Percentiles rank a stretch among this genome's conserved stretches.
Conservation (phyloP, 1,140 invertebrate genomes). For the Drosophila lowei region DNA sequence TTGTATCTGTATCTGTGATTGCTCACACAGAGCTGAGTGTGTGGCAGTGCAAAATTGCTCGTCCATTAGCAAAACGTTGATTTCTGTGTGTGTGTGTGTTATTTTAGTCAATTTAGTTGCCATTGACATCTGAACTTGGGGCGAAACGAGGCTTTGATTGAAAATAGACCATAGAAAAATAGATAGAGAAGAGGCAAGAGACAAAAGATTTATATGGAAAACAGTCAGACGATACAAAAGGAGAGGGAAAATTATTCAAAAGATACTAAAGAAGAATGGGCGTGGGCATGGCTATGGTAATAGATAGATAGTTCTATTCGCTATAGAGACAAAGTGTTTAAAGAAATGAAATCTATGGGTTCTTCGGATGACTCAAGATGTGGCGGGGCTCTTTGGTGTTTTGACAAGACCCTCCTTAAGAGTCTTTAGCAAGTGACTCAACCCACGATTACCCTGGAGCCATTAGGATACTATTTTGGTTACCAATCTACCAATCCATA, state of each 20-base stretch:
- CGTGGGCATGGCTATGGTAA: background rate
- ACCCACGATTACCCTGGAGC: slow-evolving; percentile 25
- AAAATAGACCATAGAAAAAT: slow-evolving; percentile 51
- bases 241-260: background rate
- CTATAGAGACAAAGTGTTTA: background rate
- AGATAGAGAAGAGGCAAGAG: slow-evolving; percentile 3
- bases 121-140: slow-evolving; percentile 79
- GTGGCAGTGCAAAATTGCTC: slow-evolving; percentile 57
- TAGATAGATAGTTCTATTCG: slow-evolving; percentile 30
- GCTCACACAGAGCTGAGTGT: background rate
- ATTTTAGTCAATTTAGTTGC: slow-evolving; percentile 66
- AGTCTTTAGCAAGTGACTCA: slow-evolving; percentile 22
- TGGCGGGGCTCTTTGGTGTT: slow-evolving; percentile 22
- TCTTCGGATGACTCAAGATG: slow-evolving; percentile 28
- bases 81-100: slow-evolving; percentile 31
- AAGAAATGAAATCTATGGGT: slow-evolving; percentile 15
- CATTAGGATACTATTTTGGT: slow-evolving; percentile 34
- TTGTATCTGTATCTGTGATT: slow-evolving; percentile 43
- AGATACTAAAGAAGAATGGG: slow-evolving; percentile 11
- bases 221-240: background rate
- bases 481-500: background rate
- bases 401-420: slow-evolving; percentile 15
- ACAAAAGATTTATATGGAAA: slow-evolving; percentile 54
- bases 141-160: slow-evolving; percentile 30
- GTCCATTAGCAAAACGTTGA: slow-evolving; percentile 60